These are phyloP conservation scores for Azemiops feae DNA, from an alignment of 2,113 vertebrate genomes.

Conservation along the genomic window DNA sequence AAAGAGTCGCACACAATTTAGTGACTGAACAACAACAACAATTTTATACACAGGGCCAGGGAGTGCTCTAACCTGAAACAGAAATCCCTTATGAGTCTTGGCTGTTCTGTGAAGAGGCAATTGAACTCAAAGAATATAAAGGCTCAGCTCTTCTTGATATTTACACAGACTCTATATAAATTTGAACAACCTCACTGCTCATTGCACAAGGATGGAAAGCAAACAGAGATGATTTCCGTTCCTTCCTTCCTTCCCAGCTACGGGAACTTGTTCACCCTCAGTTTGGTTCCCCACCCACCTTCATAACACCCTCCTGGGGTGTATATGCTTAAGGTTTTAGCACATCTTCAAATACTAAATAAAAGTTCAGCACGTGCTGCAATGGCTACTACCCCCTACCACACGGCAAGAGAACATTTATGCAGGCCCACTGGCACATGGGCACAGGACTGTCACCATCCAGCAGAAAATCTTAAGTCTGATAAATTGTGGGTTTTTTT, in stretches of 20 bases:
- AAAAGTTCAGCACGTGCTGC: background rate
- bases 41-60: background rate
- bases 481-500: background rate
- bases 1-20: background rate
- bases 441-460: background rate
- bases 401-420: too few relatives aligned
- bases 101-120: background rate
- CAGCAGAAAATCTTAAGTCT: too few relatives aligned
- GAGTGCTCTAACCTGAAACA: background rate
- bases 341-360: background rate
- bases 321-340: constrained; percentile 24
- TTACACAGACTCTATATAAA: constrained; percentile 14
- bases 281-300: background rate
- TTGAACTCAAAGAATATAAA: constrained; percentile 2
- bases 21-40: background rate
- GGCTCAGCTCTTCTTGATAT: background rate
- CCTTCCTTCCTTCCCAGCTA: background rate
- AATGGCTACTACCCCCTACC: background rate
- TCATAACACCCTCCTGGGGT: background rate
- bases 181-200: constrained; percentile 7
- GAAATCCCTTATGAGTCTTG: background rate
- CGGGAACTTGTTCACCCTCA: constrained; percentile 1
- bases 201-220: background rate
- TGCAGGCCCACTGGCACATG: background rate
- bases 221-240: background rate